Base-by-base conservation (phyloP, 2,888 invertebrate species). In the Hypercompe scribonia region DNA sequence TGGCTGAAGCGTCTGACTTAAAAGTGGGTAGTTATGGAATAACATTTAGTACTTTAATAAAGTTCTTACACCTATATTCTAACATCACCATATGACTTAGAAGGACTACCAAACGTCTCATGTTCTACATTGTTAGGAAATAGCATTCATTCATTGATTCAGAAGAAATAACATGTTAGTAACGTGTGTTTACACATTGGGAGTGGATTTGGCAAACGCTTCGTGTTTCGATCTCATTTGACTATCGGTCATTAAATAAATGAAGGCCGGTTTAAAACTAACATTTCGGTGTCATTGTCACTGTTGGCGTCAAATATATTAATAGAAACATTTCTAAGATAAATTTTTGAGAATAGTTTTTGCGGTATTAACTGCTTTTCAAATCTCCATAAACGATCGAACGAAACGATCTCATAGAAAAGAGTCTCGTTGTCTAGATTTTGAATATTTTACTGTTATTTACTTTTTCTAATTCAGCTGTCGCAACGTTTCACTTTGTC, bases 241-340 rank as follows among this genome's bases (percentile, higher is more conserved):
- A 86, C 82, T 80, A 84, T 86, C 85, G 87, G 87, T 86, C 90
- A 89, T 89, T 87, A 90, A 87, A 90, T 87, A 86, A 78, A 74
- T 73, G 89, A 89, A 90, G 90, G 90, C 76, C 86, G 81, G 79
- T 75, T 74, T 77, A 68, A 73, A 72, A 79, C 67, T 78, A 80
- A 73, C 74, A 72, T 85, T 83, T 86, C 83, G 84, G 84, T 87
- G 87, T 89, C 89, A 89, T 81, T 90, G 88, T 85, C 89, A 86
- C 83, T 54, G 71, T 63, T 68, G 24, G 39, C 39, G 65, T 73
- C 61, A 73, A 63, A 31, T 54, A 68, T 65, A 74, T 64, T 64
- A 31, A 65, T 74, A 39, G 63, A 39, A 33, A 64, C 5, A 21
- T 68, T 70, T 63, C 50, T 33, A 63, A 36, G 61, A 70, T 8